phyloP scores from a whole-genome alignment of 2,113 vertebrate genomes.

The Leptodactylus fuscus region DNA sequence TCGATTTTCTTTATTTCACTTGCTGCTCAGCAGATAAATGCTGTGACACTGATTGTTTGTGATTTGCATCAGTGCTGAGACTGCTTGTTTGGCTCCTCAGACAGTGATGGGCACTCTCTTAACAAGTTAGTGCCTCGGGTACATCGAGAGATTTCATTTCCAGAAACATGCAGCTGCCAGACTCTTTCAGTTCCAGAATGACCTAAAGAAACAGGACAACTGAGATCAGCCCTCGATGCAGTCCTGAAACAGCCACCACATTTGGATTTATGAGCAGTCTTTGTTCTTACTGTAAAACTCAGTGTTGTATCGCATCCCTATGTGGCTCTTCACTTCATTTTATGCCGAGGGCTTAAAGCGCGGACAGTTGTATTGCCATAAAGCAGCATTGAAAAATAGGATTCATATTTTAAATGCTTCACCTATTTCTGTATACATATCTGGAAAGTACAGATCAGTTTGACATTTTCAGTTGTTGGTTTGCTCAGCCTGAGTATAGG shows the following conservation, averaged over 20 bases:
- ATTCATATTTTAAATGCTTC: too few relatives aligned
- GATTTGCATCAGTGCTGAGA: constrained; percentile 58
- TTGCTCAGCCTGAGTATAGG: background rate
- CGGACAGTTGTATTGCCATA: background rate
- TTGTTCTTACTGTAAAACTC: constrained; percentile 17
- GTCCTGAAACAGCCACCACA: constrained; percentile 17
- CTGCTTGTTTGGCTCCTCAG: constrained; percentile 53
- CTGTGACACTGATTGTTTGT: constrained; percentile 55
- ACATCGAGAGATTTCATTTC: constrained; percentile 15
- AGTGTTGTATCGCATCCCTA: background rate
- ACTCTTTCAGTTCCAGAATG: constrained; percentile 44
- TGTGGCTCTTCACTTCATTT: background rate
- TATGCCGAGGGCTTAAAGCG: background rate
- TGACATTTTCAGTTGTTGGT: too few relatives aligned
- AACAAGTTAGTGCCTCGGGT: constrained; percentile 59
- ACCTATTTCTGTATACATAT: too few relatives aligned
- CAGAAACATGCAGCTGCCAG: constrained; percentile 36
- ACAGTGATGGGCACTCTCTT: constrained; percentile 50
- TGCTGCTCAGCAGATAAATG: constrained; percentile 29
- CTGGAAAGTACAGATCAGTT: too few relatives aligned
- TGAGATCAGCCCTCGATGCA: background rate
- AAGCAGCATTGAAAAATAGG: background rate
- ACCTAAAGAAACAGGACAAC: constrained; percentile 37
- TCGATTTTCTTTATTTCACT: constrained; percentile 9
- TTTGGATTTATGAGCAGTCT: constrained; percentile 16